Evolutionary conservation across 2,888 invertebrate species (phyloP).

Genomic region (Doris montereyensis): DNA sequence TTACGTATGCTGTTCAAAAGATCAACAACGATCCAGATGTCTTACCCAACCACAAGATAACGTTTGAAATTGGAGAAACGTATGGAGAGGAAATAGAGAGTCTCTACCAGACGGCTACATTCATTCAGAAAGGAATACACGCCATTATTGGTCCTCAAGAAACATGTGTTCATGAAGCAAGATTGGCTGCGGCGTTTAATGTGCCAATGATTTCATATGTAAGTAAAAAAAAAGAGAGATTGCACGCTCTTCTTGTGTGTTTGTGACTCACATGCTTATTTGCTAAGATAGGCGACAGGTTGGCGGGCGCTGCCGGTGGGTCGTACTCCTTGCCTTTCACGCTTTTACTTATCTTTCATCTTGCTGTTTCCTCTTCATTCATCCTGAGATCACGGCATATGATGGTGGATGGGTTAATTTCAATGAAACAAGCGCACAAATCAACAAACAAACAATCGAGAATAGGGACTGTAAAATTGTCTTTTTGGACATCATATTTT

Average conservation of each 20-base stretch:
- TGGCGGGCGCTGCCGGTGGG: no score
- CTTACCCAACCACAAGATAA: slow-evolving; percentile 81
- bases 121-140: slow-evolving; percentile 87
- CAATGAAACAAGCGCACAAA: no score
- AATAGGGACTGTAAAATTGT: no score
- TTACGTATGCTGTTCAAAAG: slow-evolving; percentile 88
- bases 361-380: no score
- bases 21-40: slow-evolving; percentile 75
- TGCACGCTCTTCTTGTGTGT: background rate
- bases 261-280: background rate
- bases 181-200: slow-evolving; percentile 94
- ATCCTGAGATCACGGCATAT: no score
- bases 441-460: no score
- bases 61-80: slow-evolving; percentile 90
- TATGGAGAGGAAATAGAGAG: slow-evolving; percentile 91
- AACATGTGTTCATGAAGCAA: slow-evolving; percentile 90
- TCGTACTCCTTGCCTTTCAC: no score
- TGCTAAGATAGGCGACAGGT: no score
- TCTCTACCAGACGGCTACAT: slow-evolving; percentile 84
- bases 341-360: no score
- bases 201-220: slow-evolving; percentile 97
- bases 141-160: slow-evolving; percentile 93
- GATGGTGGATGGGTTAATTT: no score
- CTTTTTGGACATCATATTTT: no score
- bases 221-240: slow-evolving; percentile 77